Percentiles rank a stretch among this genome's conserved stretches.
These are phyloP conservation scores for Timema cristinae DNA, from an alignment of 2,888 invertebrate species.

Conservation along the genomic window DNA sequence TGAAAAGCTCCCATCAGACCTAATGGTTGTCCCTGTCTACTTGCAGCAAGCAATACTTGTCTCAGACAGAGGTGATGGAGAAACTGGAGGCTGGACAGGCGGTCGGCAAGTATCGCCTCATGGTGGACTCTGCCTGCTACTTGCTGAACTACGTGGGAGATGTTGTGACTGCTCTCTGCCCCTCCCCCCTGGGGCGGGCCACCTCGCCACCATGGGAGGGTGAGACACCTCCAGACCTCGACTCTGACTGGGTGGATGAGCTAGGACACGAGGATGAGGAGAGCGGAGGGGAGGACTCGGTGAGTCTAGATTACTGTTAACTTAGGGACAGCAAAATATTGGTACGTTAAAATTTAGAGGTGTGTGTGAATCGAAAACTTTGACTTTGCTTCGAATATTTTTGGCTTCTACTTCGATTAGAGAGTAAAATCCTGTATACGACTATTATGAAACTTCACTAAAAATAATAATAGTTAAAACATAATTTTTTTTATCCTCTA, in stretches of 20 bases:
- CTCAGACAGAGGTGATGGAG: conserved; percentile 54
- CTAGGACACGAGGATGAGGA: conserved; percentile 83
- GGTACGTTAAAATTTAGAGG: no score
- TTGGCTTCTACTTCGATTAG: no score
- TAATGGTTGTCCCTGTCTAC: conserved; percentile 1
- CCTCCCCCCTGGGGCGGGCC: conserved; percentile 45
- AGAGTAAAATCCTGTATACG: no score
- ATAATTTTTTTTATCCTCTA: no score
- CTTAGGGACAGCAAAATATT: no score
- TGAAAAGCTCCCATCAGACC: background rate
- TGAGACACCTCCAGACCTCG: conserved; percentile 67
- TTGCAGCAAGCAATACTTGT: conserved; percentile 53
- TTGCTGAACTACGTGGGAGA: conserved; percentile 82
- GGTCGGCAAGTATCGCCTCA: conserved; percentile 44
- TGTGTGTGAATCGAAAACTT: no score
- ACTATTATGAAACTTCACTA: no score
- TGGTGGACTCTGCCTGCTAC: conserved; percentile 76
- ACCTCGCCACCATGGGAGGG: conserved; percentile 77
- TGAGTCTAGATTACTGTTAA: conserved; percentile 36
- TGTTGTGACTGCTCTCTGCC: conserved; percentile 56
- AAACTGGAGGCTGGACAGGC: conserved; percentile 51
- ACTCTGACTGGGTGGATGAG: conserved; percentile 84
- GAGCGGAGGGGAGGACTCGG: conserved; percentile 85
- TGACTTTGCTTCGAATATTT: no score
- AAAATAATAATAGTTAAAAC: no score